Evolutionary conservation across 2,113 vertebrate species (phyloP).

Genomic region (Albula goreensis): DNA sequence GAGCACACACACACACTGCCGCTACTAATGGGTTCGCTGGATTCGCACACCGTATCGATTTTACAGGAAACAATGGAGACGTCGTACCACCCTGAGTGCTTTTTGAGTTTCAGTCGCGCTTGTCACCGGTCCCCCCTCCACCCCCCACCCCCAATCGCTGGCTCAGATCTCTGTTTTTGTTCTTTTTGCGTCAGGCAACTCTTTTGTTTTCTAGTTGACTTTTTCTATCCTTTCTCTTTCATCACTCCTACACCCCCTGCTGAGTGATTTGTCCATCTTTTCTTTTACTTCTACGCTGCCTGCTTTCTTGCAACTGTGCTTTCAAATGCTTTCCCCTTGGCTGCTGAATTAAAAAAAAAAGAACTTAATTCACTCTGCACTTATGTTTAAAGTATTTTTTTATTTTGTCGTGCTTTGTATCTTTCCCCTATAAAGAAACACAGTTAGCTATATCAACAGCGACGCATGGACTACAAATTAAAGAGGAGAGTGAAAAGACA

Average conservation of each 20-base stretch:
- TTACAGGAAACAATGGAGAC: constrained; percentile 60
- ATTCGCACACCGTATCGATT: constrained; percentile 68
- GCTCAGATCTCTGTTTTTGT: not conserved
- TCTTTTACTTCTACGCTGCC: not conserved
- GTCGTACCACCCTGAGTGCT: constrained; percentile 60
- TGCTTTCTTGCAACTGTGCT: not conserved
- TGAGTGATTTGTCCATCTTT: not conserved
- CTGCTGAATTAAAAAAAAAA: not conserved
- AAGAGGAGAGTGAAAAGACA: constrained; percentile 46
- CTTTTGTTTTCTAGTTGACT: not conserved
- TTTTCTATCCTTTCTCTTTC: not conserved
- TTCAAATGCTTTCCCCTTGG: not conserved
- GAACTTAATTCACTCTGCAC: not conserved
- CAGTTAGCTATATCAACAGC: constrained; percentile 80
- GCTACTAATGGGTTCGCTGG: constrained; percentile 52
- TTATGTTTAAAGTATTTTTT: constrained; percentile 59
- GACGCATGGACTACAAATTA: constrained; percentile 72
- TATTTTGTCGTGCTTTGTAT: constrained; percentile 79
- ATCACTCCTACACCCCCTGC: not conserved
- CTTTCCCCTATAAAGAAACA: constrained; percentile 80
- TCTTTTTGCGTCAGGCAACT: not conserved
- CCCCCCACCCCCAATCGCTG: constrained; percentile 22
- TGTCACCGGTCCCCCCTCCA: constrained; percentile 13
- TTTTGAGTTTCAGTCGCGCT: constrained; percentile 27
- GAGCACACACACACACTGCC: constrained; percentile 63